Base-by-base conservation (phyloP, 1,140 invertebrate genomes). In the Globodera ellingtonae region DNA sequence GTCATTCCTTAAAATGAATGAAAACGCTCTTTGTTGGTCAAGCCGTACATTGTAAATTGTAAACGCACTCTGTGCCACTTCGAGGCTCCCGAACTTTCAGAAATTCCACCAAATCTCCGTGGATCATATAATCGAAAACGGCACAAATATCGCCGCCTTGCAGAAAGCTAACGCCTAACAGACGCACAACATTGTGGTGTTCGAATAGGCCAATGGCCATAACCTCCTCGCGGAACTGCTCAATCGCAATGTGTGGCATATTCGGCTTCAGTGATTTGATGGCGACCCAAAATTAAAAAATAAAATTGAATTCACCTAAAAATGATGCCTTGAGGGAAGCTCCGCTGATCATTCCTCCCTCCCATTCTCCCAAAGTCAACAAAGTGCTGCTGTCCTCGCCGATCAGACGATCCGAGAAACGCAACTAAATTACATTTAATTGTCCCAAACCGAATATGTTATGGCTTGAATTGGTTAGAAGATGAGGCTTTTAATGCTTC, bases 211-310 rank as follows among this genome's bases (percentile, higher is more conserved):
- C 94, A 85, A 97, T 91, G 71, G 95, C 94, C 84, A 93, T 92
- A 1, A 96, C 94, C 90, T 97, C 95, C 70, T 94, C 92, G 86
- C 94, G 93, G 89, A 97, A 96, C 86, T 95, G 94, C 62, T 83
- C 85, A 13, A 50, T 50, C 59, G 84, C 87, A 93, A 92, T 90
- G 94, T 96, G 90, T 9, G 80, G 79, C 6, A 74, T 59, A 44
- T 75, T 75, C 56, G 75, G 47, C 48, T 85, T 84, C 24, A 86
- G 65, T 15, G 81, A 75, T 67, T 84, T 71, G n/a, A 84, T 50
- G 18, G 71, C 83, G 8, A 84, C 81, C 80, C 74, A 1, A 47
- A 62, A 18, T 59, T n/a, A n/a, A 44, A 59, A 8, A 35, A 50
- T 15, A 76, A 46, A 21, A 10, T 8, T 6, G 72, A n/a, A 46